These are phyloP conservation scores for Entelurus aequoreus DNA, from an alignment of 2,113 vertebrate species.

Conservation along the genomic window DNA sequence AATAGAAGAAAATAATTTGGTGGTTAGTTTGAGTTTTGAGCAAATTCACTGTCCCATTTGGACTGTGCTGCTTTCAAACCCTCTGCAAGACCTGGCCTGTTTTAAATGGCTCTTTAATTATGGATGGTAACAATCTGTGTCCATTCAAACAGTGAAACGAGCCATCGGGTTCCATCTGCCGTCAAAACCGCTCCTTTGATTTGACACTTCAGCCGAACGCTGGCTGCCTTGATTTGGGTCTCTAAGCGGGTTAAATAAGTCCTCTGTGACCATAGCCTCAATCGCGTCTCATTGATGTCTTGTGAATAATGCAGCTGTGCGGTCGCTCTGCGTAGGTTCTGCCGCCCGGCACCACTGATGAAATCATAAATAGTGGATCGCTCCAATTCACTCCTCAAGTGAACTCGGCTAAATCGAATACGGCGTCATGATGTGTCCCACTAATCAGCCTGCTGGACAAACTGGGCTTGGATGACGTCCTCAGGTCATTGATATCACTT, in stretches of 20 bases:
- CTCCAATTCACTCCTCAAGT: background rate
- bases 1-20: background rate
- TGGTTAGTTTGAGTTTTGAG: conserved; percentile 7
- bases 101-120: conserved; percentile 74
- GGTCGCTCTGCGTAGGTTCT: conserved; percentile 47
- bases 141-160: conserved; percentile 74
- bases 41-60: conserved; percentile 12
- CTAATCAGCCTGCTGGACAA: conserved; percentile 46
- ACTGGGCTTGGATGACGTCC: conserved; percentile 57
- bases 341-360: conserved; percentile 28
- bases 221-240: conserved; percentile 60
- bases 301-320: conserved; percentile 64
- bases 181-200: conserved; percentile 59
- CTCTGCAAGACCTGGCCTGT: conserved; percentile 49
- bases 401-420: conserved; percentile 45
- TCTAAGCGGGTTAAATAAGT: conserved; percentile 68
- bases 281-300: conserved; percentile 39
- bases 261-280: conserved; percentile 40
- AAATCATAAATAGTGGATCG: conserved; percentile 59
- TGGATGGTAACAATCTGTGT: conserved; percentile 79
- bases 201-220: conserved; percentile 66
- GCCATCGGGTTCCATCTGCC: conserved; percentile 74
- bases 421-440: conserved; percentile 52
- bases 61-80: conserved; percentile 25
- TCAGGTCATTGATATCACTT: conserved; percentile 38